phyloP scores from a whole-genome alignment of 2,888 invertebrate genomes.

The Amblyjoppa proteus region DNA sequence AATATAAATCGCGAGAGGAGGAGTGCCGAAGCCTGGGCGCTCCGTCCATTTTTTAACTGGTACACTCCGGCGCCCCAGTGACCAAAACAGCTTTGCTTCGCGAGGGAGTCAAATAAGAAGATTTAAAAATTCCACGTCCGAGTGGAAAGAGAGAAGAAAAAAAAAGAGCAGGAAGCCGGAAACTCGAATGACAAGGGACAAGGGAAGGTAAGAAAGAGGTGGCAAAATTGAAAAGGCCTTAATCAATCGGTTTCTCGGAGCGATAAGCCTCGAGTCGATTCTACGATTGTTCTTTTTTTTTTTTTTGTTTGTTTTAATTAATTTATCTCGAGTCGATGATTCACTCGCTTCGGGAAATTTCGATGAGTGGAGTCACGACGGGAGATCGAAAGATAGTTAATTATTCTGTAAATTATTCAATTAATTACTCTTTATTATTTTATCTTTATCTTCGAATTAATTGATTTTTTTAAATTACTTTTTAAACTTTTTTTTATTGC shows the following conservation, averaged over 20 bases:
- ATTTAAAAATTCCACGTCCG: not conserved
- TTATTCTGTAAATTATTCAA: too few species aligned
- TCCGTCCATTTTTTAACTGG: constrained; percentile 21
- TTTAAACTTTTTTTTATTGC: too few species aligned
- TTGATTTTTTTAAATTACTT: too few species aligned
- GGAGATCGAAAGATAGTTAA: not conserved
- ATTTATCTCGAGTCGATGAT: not conserved
- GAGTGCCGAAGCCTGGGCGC: constrained; percentile 13
- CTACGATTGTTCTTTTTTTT: not conserved
- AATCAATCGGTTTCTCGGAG: not conserved
- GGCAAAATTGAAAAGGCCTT: not conserved
- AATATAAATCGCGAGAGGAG: constrained; percentile 24
- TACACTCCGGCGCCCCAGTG: not conserved
- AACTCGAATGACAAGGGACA: not conserved
- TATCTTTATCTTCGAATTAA: too few species aligned
- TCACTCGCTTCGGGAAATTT: not conserved
- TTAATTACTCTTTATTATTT: too few species aligned
- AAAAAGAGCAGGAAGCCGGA: constrained; percentile 12
- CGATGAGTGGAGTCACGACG: not conserved
- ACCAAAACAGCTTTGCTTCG: constrained; percentile 8
- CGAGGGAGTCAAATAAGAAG: constrained; percentile 3
- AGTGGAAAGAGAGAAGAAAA: constrained; percentile 1
- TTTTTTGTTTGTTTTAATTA: too few species aligned
- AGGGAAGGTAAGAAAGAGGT: constrained; percentile 18
- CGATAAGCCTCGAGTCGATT: constrained; percentile 19